Evolutionary conservation across 2,797 vertebrate genomes (phyloP), one percentile per base, ranked within the genome.

Genomic region (Scomberomorus guttatus): DNA sequence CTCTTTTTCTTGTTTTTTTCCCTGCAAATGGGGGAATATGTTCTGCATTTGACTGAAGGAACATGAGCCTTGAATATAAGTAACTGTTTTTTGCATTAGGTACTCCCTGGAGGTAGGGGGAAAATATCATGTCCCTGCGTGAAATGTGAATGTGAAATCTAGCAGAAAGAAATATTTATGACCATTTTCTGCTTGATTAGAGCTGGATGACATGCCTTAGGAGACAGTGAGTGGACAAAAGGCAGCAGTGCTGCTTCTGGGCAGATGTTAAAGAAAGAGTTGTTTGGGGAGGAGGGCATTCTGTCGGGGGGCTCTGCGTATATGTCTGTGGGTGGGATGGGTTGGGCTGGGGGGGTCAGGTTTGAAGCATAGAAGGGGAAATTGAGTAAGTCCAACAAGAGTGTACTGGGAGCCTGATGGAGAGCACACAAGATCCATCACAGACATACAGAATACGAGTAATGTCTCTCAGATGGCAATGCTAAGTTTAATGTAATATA

Each of bases 91-190:
- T 95, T 98, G 95, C 96, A 97, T 98, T 97, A 97, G 96, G 95
- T 96, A 92, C 95, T 98, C 97, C 96, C 96, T 91, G 96, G 96
- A 98, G 97, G 96, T 96, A 95, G 90, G 95, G 95, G 93, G 95
- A 0, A 94, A 96, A 96, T 98, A 97, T 97, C 95, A 96, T 96
- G 97, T 97, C 96, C 95, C 96, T 94, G 96, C 95, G 94, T 97
- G 97, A 98, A 97, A 97, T 97, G 96, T 82, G 96, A 97, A 98
- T 97, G 97, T 97, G 97, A 98, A 98, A 97, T 98, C 97, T 98
- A 97, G 96, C 97, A 98, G 97, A 98, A 97, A 99, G 96, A 97
- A 98, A 98, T 98, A 98, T 98, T 98, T 98, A 97, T 97, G 97
- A 96, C 96, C 95, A 96, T 98, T 98, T 99, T 97, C 97, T 97